A percentile compares a stretch with the other conserved stretches of the same genome.
Conservation (phyloP, 1,140 invertebrate species). For the Homarus americanus region DNA sequence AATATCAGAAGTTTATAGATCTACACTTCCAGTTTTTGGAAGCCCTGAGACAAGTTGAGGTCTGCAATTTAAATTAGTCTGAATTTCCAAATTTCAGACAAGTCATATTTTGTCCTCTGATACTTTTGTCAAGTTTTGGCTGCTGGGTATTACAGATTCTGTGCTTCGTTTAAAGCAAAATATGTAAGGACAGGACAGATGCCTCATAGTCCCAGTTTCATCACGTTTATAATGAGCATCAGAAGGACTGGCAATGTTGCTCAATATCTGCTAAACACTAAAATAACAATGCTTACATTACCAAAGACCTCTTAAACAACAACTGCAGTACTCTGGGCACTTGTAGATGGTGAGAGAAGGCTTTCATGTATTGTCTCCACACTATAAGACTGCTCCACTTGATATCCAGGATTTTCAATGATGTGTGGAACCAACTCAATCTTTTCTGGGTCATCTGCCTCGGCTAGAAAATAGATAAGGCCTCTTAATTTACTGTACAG, state of each 20-base stretch:
- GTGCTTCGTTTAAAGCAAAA: neutral
- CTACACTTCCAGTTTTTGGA: slow-evolving; percentile 15
- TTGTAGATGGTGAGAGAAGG: slow-evolving; percentile 31
- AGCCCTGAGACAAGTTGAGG: slow-evolving; percentile 21
- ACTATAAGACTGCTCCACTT: slow-evolving; percentile 4
- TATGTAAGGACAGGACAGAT: neutral
- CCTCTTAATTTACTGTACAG: slow-evolving; percentile 3
- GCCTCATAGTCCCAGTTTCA: neutral
- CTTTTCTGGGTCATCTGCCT: slow-evolving; percentile 35
- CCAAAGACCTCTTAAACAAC: neutral
- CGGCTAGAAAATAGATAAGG: slow-evolving; percentile 14
- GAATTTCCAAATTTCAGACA: slow-evolving; percentile 12
- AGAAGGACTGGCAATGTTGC: neutral
- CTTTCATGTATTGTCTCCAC: slow-evolving; percentile 41
- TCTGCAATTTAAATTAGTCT: slow-evolving; percentile 2
- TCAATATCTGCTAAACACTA: neutral
- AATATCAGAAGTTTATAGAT: neutral
- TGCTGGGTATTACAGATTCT: neutral
- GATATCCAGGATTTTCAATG: slow-evolving; percentile 64
- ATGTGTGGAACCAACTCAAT: slow-evolving; percentile 66
- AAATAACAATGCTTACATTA: neutral
- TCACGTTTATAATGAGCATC: neutral
- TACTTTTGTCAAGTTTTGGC: neutral
- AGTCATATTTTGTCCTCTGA: neutral
- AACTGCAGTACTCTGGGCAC: slow-evolving; percentile 25